Conservation (phyloP, 2,888 invertebrate genomes). For the Isoperla grammatica region DNA sequence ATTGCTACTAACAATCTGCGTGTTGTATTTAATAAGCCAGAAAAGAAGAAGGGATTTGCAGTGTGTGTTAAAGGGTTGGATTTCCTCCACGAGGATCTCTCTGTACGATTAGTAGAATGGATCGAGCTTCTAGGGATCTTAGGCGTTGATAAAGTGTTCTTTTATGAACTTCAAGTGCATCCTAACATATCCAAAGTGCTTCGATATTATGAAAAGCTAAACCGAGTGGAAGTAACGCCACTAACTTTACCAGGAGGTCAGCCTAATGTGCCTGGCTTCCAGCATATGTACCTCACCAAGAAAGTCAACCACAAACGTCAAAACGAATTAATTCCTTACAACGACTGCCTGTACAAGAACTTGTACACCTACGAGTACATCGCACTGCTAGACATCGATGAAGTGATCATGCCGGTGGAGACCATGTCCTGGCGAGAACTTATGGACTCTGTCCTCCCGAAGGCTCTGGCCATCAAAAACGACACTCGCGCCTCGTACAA, state of each 20-base stretch:
- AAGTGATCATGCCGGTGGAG: conserved; percentile 86
- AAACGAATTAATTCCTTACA: conserved; percentile 93
- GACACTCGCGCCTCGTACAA: conserved; percentile 74
- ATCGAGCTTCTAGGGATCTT: conserved; percentile 79
- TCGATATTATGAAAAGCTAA: conserved; percentile 56
- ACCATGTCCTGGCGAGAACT: conserved; percentile 67
- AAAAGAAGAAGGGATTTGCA: conserved; percentile 69
- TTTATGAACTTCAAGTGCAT: conserved; percentile 83
- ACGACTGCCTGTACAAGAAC: conserved; percentile 91
- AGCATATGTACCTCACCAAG: conserved; percentile 82
- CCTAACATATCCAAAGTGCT: conserved; percentile 84
- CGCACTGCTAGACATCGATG: conserved; percentile 89
- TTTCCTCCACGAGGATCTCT: conserved; percentile 86
- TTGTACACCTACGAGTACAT: conserved; percentile 86
- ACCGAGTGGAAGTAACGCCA: conserved; percentile 69
- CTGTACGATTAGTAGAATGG: conserved; percentile 89
- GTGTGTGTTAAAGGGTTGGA: conserved; percentile 93
- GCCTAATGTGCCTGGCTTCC: conserved; percentile 83
- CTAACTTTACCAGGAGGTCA: conserved; percentile 83
- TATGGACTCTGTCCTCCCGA: conserved; percentile 64
- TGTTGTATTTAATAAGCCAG: conserved; percentile 73
- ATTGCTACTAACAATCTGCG: conserved; percentile 78
- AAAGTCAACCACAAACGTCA: conserved; percentile 91
- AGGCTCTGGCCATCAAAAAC: conserved; percentile 61
- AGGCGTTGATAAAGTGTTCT: conserved; percentile 87